Conservation (phyloP, 2,113 vertebrate genomes). For the Mugil cephalus region DNA sequence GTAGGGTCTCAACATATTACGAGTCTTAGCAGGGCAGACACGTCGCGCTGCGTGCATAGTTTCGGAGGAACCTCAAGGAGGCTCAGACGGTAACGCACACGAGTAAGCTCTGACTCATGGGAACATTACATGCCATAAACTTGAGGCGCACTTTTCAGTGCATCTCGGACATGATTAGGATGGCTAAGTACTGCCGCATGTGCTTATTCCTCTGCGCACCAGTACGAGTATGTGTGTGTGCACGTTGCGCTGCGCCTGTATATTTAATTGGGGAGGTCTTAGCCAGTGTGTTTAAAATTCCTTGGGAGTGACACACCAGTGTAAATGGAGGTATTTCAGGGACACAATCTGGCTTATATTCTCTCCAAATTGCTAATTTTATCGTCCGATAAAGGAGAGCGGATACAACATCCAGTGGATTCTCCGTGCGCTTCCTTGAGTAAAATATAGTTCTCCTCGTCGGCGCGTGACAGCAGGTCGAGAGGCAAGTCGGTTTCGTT, state of each 20-base stretch:
- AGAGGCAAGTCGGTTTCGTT: conserved; percentile 18
- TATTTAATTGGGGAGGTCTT: conserved; percentile 73
- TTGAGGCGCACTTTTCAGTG: conserved; percentile 30
- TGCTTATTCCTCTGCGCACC: conserved; percentile 32
- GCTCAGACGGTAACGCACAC: conserved; percentile 19
- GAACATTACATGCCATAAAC: conserved; percentile 44
- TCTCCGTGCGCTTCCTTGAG: neutral
- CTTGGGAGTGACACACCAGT: conserved; percentile 70
- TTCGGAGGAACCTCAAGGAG: conserved; percentile 16
- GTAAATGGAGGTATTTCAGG: conserved; percentile 66
- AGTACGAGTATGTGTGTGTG: conserved; percentile 37
- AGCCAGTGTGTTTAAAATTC: conserved; percentile 78
- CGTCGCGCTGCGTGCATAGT: conserved; percentile 11
- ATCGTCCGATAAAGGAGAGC: conserved; percentile 33
- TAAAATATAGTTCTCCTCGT: conserved; percentile 23
- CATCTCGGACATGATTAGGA: conserved; percentile 49
- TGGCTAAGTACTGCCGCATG: conserved; percentile 52
- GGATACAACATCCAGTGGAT: conserved; percentile 19
- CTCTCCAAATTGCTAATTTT: conserved; percentile 52
- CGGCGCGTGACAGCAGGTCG: conserved; percentile 40
- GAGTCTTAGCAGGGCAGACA: neutral
- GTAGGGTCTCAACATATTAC: neutral
- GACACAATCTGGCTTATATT: conserved; percentile 65
- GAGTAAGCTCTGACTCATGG: conserved; percentile 39
- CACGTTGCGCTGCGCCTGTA: conserved; percentile 57